Conservation (phyloP, 2,797 vertebrate species). For the Lerista edwardsae region DNA sequence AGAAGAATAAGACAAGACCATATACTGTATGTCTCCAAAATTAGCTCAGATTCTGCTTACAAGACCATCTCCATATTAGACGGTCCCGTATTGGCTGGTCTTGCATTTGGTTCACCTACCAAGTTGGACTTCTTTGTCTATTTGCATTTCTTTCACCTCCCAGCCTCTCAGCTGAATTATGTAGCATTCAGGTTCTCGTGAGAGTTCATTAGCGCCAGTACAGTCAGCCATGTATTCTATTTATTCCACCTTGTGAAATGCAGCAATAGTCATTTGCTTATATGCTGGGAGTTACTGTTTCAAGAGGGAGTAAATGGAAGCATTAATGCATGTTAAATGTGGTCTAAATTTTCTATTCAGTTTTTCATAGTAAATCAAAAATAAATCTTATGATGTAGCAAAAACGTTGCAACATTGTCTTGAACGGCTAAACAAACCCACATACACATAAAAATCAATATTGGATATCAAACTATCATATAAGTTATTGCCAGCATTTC, state of each 20-base stretch:
- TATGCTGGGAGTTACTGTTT: background rate
- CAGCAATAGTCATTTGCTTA: background rate
- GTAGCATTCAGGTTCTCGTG: background rate
- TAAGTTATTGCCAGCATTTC: no score
- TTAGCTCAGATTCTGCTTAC: no score
- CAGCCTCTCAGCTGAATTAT: conserved; percentile 8
- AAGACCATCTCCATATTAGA: no score
- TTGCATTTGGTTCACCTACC: background rate
- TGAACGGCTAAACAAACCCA: no score
- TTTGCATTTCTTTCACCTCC: background rate
- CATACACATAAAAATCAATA: no score
- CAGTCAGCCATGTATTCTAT: background rate
- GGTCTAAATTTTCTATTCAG: background rate
- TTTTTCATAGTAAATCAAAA: no score
- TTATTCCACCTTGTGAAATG: background rate
- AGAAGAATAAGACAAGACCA: background rate
- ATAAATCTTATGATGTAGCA: no score
- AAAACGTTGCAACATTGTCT: no score
- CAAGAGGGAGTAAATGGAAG: background rate
- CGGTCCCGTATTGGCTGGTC: background rate
- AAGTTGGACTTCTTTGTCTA: background rate
- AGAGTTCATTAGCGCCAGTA: conserved; percentile 7
- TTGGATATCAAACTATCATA: no score
- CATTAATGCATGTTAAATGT: background rate
- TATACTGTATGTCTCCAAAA: no score